These are phyloP conservation scores for Epiblema foenella DNA, from an alignment of 2,888 invertebrate species.

Conservation along the genomic window DNA sequence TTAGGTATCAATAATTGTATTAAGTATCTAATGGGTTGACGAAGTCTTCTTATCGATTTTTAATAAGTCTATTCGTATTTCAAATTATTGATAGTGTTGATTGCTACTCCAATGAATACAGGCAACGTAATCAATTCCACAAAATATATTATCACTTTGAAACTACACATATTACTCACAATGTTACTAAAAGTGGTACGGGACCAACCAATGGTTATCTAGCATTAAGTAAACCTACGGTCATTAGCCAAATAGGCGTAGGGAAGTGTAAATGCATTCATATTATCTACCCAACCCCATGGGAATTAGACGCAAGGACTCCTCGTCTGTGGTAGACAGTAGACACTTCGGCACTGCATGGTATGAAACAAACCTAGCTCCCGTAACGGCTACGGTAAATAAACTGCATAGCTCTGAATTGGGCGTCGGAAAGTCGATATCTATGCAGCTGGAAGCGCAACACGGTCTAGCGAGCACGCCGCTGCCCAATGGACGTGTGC, in stretches of 20 bases:
- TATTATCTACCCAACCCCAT: background rate
- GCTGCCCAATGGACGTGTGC: conserved; percentile 66
- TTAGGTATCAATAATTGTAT: background rate
- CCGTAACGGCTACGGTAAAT: conserved; percentile 10
- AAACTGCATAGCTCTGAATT: conserved; percentile 26
- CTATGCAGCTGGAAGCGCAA: conserved; percentile 61
- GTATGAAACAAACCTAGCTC: background rate
- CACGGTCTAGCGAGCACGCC: conserved; percentile 76
- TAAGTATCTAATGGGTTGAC: background rate
- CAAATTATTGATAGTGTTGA: background rate
- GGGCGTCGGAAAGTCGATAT: conserved; percentile 54
- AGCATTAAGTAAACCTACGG: background rate
- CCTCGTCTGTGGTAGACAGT: background rate
- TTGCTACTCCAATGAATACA: background rate
- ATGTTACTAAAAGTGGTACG: background rate
- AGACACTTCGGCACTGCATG: background rate
- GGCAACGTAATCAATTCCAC: background rate
- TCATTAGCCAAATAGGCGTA: background rate
- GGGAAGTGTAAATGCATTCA: background rate
- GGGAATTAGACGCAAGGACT: background rate
- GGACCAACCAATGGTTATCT: background rate
- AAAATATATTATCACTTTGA: background rate
- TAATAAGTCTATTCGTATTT: background rate
- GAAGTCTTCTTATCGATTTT: background rate
- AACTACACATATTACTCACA: background rate